Conservation (phyloP, 1,140 invertebrate genomes). For the Trichogramma pretiosum region DNA sequence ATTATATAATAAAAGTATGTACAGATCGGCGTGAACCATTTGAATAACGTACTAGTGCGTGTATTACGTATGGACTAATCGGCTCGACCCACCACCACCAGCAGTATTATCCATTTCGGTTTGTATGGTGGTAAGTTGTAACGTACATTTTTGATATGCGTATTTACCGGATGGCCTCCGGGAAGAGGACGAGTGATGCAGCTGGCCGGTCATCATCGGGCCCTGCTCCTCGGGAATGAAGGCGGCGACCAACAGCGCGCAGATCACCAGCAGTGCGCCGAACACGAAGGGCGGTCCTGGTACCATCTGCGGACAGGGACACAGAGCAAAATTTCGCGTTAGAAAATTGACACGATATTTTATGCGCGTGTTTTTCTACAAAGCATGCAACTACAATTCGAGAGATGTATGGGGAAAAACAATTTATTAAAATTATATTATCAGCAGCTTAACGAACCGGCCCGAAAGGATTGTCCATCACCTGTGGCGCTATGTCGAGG, state of each 20-base stretch:
- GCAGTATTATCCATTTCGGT: conserved; percentile 38
- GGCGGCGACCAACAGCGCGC: conserved; percentile 84
- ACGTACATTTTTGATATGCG: conserved; percentile 48
- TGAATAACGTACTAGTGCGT: not conserved
- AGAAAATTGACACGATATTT: not conserved
- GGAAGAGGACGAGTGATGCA: conserved; percentile 44
- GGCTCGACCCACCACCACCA: conserved; percentile 25
- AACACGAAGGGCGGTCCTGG: conserved; percentile 99
- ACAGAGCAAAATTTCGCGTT: not conserved
- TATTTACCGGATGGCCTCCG: conserved; percentile 47
- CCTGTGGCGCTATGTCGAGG: conserved; percentile 49
- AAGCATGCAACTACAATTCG: not conserved
- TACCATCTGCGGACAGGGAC: conserved; percentile 67
- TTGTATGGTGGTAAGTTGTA: conserved; percentile 43
- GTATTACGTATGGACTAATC: not conserved
- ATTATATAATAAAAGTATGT: not conserved
- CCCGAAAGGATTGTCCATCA: conserved; percentile 20
- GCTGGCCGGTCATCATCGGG: conserved; percentile 40
- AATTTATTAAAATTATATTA: conserved; percentile 1
- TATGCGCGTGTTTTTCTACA: too few relatives aligned
- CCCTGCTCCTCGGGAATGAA: conserved; percentile 80
- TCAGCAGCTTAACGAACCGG: not conserved
- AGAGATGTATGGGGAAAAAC: not conserved
- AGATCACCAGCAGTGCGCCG: conserved; percentile 91
- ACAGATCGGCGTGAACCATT: not conserved